Conservation (phyloP, 1,140 invertebrate genomes). For the Drosophila sucinea region DNA sequence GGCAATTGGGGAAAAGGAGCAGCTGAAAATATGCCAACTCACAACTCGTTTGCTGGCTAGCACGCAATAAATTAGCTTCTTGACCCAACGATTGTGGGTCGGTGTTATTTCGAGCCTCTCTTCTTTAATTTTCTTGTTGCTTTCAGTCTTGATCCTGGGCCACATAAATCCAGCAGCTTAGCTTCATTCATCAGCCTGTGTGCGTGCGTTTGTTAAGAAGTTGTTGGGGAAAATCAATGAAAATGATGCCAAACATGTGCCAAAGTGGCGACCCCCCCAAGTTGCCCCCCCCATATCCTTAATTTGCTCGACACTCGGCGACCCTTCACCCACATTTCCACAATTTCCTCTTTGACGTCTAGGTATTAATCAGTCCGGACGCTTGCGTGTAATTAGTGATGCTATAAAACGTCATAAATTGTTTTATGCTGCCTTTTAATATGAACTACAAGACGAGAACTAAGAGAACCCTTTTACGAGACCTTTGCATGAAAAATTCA, state of each 20-base stretch:
- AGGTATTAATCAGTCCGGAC: slow-evolving; percentile 47
- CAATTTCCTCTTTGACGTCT: slow-evolving; percentile 52
- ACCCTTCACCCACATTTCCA: slow-evolving; percentile 14
- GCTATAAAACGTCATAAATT: slow-evolving; percentile 63
- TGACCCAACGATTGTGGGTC: slow-evolving; percentile 51
- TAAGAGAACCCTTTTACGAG: slow-evolving; percentile 52
- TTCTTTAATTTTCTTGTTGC: slow-evolving; percentile 49
- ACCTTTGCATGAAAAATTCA: slow-evolving; percentile 67
- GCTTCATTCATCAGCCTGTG: slow-evolving; percentile 46
- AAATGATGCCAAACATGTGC: slow-evolving; percentile 38
- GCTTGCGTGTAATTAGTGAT: slow-evolving; percentile 68
- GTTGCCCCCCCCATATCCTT: background rate
- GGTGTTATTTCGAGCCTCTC: slow-evolving; percentile 33
- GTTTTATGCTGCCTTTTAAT: slow-evolving; percentile 50
- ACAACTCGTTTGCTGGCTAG: slow-evolving; percentile 40
- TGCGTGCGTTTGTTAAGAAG: slow-evolving; percentile 10
- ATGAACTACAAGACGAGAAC: slow-evolving; percentile 22
- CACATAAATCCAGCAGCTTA: slow-evolving; percentile 48
- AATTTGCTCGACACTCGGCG: background rate
- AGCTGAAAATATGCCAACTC: slow-evolving; percentile 42
- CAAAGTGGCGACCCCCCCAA: background rate
- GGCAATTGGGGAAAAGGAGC: background rate
- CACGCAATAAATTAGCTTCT: slow-evolving; percentile 67
- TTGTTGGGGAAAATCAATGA: slow-evolving; percentile 54
- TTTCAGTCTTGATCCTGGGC: slow-evolving; percentile 15